These are phyloP conservation scores for Danio tinwini DNA, from an alignment of 2,797 vertebrate species.

Conservation along the genomic window DNA sequence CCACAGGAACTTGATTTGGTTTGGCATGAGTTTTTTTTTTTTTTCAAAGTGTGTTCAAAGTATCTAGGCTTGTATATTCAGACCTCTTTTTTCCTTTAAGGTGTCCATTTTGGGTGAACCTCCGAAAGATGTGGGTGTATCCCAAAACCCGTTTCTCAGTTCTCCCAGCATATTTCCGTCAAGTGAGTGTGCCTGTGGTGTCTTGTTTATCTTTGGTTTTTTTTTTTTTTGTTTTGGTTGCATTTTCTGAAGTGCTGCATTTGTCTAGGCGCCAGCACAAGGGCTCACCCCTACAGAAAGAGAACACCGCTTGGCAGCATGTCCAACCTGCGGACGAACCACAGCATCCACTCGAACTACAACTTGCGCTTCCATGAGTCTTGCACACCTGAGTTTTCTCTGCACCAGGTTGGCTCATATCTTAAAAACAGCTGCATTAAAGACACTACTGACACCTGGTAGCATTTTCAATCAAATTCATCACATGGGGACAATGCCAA, in stretches of 20 bases:
- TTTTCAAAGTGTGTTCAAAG: neutral
- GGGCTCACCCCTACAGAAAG: slow-evolving; percentile 81
- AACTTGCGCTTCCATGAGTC: slow-evolving; percentile 80
- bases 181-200: slow-evolving; percentile 63
- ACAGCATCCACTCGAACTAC: slow-evolving; percentile 72
- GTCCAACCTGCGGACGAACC: slow-evolving; percentile 73
- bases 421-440: neutral
- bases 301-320: slow-evolving; percentile 77
- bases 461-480: too few relatives aligned
- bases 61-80: neutral
- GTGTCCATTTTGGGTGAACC: slow-evolving; percentile 86
- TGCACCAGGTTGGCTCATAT: slow-evolving; percentile 72
- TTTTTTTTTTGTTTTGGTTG: neutral
- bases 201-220: neutral
- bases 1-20: neutral
- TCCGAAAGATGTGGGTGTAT: slow-evolving; percentile 82
- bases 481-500: too few relatives aligned
- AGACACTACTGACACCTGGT: too few relatives aligned
- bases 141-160: slow-evolving; percentile 82
- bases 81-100: slow-evolving; percentile 63
- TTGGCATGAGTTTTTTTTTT: neutral
- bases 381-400: slow-evolving; percentile 80
- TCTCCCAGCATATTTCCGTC: slow-evolving; percentile 77
- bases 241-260: neutral
- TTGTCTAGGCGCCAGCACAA: slow-evolving; percentile 72